Evolutionary conservation across 2,888 invertebrate genomes (phyloP).

Genomic region (Dexiosoma caninum): DNA sequence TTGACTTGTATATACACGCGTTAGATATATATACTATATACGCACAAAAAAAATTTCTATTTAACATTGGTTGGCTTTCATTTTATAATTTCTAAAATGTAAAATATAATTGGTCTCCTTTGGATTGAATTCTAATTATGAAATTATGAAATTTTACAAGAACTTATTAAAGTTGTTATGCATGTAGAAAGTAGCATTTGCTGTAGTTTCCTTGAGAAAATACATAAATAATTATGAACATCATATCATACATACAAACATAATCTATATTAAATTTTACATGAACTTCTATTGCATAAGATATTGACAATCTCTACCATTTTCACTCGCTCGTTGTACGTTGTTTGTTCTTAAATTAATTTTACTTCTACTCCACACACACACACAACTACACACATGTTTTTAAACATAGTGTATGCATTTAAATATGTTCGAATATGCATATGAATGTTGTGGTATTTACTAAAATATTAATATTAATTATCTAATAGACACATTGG

Average conservation of each 20-base stretch:
- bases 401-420: neutral
- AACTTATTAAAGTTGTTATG: neutral
- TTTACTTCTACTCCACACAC: neutral
- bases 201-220: neutral
- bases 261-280: neutral
- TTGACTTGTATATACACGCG: too few species aligned
- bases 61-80: too few species aligned
- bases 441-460: neutral
- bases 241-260: neutral
- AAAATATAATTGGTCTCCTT: too few species aligned
- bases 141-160: too few species aligned
- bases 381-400: too few species aligned
- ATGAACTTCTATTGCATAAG: neutral
- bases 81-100: too few species aligned
- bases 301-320: too few species aligned
- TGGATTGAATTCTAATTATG: too few species aligned
- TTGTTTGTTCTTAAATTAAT: conserved; percentile 5
- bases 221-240: neutral
- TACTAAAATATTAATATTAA: conserved; percentile 55
- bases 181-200: too few species aligned
- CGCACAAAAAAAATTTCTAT: too few species aligned
- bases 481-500: conserved; percentile 62
- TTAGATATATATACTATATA: too few species aligned
- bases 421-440: neutral
- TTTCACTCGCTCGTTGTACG: neutral